Conservation (phyloP, 1,140 invertebrate genomes). For the Micrasema longulum region DNA sequence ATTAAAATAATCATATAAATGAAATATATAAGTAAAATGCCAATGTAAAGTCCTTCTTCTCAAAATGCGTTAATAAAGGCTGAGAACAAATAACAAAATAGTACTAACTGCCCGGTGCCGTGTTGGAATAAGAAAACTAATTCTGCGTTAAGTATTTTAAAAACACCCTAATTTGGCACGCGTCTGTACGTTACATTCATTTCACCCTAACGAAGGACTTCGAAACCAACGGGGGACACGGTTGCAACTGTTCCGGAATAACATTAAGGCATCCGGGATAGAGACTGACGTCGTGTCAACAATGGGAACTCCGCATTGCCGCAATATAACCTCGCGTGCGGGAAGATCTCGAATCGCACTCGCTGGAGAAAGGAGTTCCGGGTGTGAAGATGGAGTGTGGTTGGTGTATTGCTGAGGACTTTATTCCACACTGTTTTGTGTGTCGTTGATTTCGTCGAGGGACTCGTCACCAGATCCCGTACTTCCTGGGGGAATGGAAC, state of each 20-base stretch:
- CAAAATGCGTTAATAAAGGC: slow-evolving; percentile 24
- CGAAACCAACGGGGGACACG: not conserved
- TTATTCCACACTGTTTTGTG: slow-evolving; percentile 65
- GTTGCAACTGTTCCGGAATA: slow-evolving; percentile 21
- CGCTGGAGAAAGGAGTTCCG: not conserved
- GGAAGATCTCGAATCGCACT: no score
- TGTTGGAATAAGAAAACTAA: no score
- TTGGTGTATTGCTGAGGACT: not conserved
- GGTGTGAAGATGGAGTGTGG: slow-evolving; percentile 22
- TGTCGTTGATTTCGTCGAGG: slow-evolving; percentile 68
- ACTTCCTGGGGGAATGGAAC: slow-evolving; percentile 76
- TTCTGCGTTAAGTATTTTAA: no score
- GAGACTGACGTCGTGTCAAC: not conserved
- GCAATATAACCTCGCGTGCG: no score
- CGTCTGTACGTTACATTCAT: no score
- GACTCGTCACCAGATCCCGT: slow-evolving; percentile 73
- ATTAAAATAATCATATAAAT: slow-evolving; percentile 47
- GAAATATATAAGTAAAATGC: slow-evolving; percentile 53
- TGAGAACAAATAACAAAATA: slow-evolving; percentile 31
- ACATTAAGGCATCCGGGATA: slow-evolving; percentile 30
- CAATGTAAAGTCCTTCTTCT: slow-evolving; percentile 40
- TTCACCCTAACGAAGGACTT: slow-evolving; percentile 23
- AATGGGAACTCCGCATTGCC: no score
- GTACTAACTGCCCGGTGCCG: not conserved
- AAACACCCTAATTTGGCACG: no score